Evolutionary conservation across 2,888 invertebrate species (phyloP).

Genomic region (Ephialtes manifestator): DNA sequence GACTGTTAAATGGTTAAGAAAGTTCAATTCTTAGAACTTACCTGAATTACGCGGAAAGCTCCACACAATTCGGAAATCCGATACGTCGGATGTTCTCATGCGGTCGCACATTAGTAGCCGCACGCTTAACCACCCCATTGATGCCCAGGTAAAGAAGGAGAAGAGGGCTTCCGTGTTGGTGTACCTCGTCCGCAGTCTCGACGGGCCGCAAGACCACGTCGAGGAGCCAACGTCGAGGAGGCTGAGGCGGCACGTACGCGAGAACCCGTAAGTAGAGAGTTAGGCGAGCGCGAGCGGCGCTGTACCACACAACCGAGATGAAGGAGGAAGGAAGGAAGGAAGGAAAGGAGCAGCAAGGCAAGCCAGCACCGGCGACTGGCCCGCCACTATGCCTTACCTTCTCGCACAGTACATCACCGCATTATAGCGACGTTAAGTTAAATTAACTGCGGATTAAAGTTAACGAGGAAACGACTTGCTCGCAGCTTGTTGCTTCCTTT

Average conservation of each 20-base stretch:
- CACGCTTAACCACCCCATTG: constrained; percentile 11
- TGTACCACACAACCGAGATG: constrained; percentile 14
- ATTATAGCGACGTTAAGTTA: constrained; percentile 79
- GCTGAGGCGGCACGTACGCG: constrained; percentile 53
- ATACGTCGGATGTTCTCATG: not conserved
- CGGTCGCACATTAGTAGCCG: constrained; percentile 4
- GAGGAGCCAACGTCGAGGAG: constrained; percentile 21
- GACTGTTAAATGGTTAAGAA: not conserved
- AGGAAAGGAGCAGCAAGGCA: constrained; percentile 40
- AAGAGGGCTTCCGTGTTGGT: constrained; percentile 40
- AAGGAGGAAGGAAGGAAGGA: constrained; percentile 42
- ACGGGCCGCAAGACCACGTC: constrained; percentile 14
- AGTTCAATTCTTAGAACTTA: not conserved
- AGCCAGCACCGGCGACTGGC: constrained; percentile 1
- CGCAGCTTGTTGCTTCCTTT: constrained; percentile 78
- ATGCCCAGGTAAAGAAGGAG: not conserved
- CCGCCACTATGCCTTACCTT: constrained; percentile 34
- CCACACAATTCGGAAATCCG: not conserved
- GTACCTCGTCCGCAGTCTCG: constrained; percentile 21
- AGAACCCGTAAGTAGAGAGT: constrained; percentile 51
- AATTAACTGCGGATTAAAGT: constrained; percentile 80
- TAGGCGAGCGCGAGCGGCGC: constrained; percentile 43
- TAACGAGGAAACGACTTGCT: constrained; percentile 80
- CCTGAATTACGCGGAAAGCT: not conserved
- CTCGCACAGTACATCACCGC: constrained; percentile 74